phyloP scores from a whole-genome alignment of 1,140 invertebrate genomes.

The Hermatobates lingyangjiaoensis region DNA sequence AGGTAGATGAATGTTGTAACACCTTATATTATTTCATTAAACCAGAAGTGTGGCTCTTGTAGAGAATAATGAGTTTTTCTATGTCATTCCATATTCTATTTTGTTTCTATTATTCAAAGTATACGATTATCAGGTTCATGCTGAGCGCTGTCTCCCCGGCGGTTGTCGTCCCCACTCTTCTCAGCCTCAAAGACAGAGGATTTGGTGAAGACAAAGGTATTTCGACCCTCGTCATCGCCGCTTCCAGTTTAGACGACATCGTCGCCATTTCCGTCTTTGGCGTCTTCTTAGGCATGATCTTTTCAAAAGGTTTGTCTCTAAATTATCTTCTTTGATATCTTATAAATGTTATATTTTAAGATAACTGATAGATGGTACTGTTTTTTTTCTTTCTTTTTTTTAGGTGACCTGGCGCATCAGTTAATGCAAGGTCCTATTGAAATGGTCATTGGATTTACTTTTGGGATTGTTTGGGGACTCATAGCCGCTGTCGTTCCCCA shows the following conservation, averaged over 20 bases:
- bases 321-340: not conserved
- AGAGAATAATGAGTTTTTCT: too few species aligned
- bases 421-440: conserved; percentile 35
- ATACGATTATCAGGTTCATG: conserved; percentile 30
- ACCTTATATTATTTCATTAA: too few species aligned
- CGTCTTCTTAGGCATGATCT: conserved; percentile 34
- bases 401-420: conserved; percentile 14
- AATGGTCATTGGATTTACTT: conserved; percentile 29
- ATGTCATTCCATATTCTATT: too few species aligned
- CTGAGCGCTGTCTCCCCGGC: conserved; percentile 58
- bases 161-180: conserved; percentile 51
- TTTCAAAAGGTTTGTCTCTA: conserved; percentile 29
- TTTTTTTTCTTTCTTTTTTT: not conserved
- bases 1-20: too few species aligned
- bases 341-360: too few species aligned
- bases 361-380: not conserved
- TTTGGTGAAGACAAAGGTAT: conserved; percentile 53
- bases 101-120: too few species aligned
- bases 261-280: conserved; percentile 56
- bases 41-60: too few species aligned
- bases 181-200: conserved; percentile 39
- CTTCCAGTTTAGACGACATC: conserved; percentile 58
- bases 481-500: conserved; percentile 27
- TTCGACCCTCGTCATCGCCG: conserved; percentile 56
- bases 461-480: conserved; percentile 29